Base-by-base conservation (phyloP, 2,888 invertebrate species). In the Drosophila merina region DNA sequence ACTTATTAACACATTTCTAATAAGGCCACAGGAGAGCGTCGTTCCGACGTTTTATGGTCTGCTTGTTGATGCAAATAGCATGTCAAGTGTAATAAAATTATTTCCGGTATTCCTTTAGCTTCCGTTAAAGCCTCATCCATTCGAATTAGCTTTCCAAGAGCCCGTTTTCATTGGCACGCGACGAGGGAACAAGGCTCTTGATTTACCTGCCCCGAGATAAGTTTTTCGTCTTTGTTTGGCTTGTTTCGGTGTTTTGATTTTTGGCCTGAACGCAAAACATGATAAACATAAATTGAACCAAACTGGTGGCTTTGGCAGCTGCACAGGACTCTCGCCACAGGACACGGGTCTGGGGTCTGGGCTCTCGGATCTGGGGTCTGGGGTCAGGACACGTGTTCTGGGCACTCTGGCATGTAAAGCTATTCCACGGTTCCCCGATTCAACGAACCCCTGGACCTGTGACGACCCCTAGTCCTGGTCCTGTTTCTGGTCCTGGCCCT, bases 61-160 rank as follows among this genome's bases (percentile, higher is more conserved):
- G 72, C 77, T 86, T 84, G 76, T 66, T 84, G 66, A 84, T 86
- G 84, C 72, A 84, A 84, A 84, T 86, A 56, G 42, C 58, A 72
- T 59, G 70, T 50, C 66, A 70, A 73, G 74, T 62, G 54, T 72
- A 74, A 81, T 84, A 81, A 84, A 84, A 84, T 84, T 86, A 84
- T 86, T 81, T 84, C 76, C 79, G 84, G 74, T 86, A 81, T 77
- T 79, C 40, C 36, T 36, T 77, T 71, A 69, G 74, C 59, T 54
- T 57, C 57, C 26, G 49, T 54, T 58, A 48, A 50, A 40, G 45
- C 12, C 57, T 31, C 59, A 31, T 20, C 57, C 33, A 30, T 25
- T 44, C 50, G 50, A 70, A 50, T 75, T 44, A 54, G 42, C 45
- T 40, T 54, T 33, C 48, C 38, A 10, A 38, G 30, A 31, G 31